Percentiles rank a stretch among this genome's conserved stretches.
These are phyloP conservation scores for Rhopalosiphum padi DNA, from an alignment of 1,140 invertebrate genomes.

Conservation along the genomic window DNA sequence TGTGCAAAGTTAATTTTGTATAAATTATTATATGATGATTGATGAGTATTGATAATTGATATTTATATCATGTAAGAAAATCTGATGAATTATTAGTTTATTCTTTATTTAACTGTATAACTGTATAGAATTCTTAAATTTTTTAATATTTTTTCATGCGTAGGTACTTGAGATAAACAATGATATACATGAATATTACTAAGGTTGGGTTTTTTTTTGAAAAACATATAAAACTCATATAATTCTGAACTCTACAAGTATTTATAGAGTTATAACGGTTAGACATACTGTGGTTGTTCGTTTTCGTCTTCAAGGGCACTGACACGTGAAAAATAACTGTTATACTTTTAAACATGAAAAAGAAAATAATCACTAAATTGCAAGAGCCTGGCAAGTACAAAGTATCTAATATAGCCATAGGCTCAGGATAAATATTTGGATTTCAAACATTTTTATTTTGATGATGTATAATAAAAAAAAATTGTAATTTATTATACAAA, in stretches of 20 bases:
- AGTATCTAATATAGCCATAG: not conserved
- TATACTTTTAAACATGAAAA: not conserved
- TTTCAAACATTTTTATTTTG: not conserved
- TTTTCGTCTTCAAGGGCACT: not conserved
- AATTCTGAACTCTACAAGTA: not conserved
- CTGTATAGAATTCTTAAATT: not conserved
- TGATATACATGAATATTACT: too few species aligned
- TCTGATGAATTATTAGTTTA: not conserved
- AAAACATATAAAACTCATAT: not conserved
- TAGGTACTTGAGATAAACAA: too few species aligned
- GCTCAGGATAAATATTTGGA: not conserved
- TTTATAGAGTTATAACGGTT: not conserved
- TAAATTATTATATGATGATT: not conserved
- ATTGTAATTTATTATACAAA: not conserved
- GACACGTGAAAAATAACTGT: not conserved
- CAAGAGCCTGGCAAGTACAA: not conserved
- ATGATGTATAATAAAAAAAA: not conserved
- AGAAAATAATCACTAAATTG: not conserved
- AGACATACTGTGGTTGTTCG: not conserved
- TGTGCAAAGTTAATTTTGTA: not conserved
- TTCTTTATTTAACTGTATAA: not conserved
- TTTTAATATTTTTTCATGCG: not conserved
- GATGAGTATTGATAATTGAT: not conserved
- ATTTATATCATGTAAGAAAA: not conserved
- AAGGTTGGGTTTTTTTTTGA: not conserved